These are phyloP conservation scores for Brachionichthys hirsutus DNA, from an alignment of 2,113 vertebrate species.

Conservation along the genomic window DNA sequence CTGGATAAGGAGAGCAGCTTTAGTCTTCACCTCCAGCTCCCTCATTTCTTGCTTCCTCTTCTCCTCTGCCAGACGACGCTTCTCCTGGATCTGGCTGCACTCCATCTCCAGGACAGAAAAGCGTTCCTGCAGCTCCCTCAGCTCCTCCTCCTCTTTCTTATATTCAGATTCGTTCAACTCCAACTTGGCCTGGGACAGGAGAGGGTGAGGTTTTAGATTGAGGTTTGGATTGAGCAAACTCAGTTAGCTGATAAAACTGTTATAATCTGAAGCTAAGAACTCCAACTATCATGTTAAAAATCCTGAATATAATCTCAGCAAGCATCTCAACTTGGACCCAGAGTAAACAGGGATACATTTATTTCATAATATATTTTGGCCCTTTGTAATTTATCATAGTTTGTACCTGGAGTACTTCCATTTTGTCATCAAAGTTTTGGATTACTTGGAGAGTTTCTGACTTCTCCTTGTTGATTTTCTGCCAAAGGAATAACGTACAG, in stretches of 20 bases:
- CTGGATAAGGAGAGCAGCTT: conserved; percentile 81
- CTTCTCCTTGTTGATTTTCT: conserved; percentile 84
- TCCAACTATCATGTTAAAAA: not conserved
- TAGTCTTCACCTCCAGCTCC: conserved; percentile 70
- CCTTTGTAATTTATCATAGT: not conserved
- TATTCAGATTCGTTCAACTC: conserved; percentile 69
- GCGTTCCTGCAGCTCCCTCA: conserved; percentile 70
- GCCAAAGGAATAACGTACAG: conserved; percentile 17
- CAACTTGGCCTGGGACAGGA: conserved; percentile 68
- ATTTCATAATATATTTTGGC: not conserved
- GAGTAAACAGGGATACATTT: not conserved
- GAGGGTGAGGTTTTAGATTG: too few species aligned
- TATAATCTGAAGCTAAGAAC: not conserved
- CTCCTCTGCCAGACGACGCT: conserved; percentile 60
- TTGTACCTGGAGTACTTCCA: conserved; percentile 85
- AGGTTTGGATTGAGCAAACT: too few species aligned
- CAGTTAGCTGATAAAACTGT: too few species aligned
- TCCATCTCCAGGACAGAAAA: conserved; percentile 72
- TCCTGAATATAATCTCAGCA: not conserved
- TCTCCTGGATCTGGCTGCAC: conserved; percentile 79
- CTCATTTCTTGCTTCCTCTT: conserved; percentile 67
- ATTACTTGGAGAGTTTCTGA: conserved; percentile 83
- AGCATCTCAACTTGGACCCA: not conserved
- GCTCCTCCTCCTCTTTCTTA: conserved; percentile 72
- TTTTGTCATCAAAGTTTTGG: conserved; percentile 83